Evolutionary conservation across 2,113 vertebrate genomes (phyloP), one percentile per base, ranked within the genome.

Genomic region (Marmota monax): DNA sequence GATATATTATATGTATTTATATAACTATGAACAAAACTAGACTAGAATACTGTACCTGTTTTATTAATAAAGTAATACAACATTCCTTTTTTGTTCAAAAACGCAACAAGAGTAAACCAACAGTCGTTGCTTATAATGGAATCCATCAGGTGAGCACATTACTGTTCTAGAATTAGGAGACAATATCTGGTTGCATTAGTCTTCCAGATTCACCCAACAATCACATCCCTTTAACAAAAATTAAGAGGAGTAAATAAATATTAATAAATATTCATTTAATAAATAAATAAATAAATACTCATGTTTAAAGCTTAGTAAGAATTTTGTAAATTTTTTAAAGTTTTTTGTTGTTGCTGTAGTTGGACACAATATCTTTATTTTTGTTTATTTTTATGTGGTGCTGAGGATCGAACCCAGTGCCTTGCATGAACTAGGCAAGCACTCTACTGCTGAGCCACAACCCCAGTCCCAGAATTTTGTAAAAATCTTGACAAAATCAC

Each of bases 241-340:
- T 91, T 76, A 83, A 93, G 42, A 58, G 9, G 42, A 79, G 8
- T 51, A 51, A 51, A 53, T 53, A 14, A 88, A 88, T 53, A 89
- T 25, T 89, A 83, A 93, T 18, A 51, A 51, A 51, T 51, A 51
- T 51, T 12, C 13, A 53, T 53, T 53, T 53, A 16, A 17, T 53
- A 13, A 53, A 53, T 53, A 90, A 53, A 53, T 53, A 90, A 72
- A 61, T 53, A 94, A 88, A 88, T 53, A 86, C 20, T 89, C 74
- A 93, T 18, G 18, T 58, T 17, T 39, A 58, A 88, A 90, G 23
- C 22, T 37, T 79, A 88, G 25, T 16, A 45, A 77, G 14, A 83
- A 76, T 85, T 84, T 92, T 25, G 9, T 89, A 87, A 92, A 37
- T 45, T 45, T 45, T 45, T 45, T 8, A 1, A 45, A 45, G 5